These are phyloP conservation scores for Hemistola chrysoprasaria DNA, from an alignment of 2,888 invertebrate species.

Conservation along the genomic window DNA sequence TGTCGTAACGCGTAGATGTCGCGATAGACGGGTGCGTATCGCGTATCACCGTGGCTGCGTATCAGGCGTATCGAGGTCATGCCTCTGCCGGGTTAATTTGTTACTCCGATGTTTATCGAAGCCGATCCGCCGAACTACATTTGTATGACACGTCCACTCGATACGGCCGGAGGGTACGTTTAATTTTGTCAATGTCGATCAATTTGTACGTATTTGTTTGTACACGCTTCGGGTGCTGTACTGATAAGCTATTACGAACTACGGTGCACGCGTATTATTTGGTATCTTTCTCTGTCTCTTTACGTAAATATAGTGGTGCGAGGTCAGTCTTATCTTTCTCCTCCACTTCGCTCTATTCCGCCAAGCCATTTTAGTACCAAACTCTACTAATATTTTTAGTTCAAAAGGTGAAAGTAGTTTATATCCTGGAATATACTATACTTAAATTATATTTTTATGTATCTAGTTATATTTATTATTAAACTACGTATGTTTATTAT, in stretches of 20 bases:
- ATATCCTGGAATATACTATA: no score
- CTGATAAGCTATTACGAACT: slow-evolving; percentile 21
- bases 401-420: no score
- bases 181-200: slow-evolving; percentile 54
- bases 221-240: slow-evolving; percentile 21
- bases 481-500: no score
- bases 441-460: no score
- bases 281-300: no score
- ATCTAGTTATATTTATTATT: no score
- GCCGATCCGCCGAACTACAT: slow-evolving; percentile 47
- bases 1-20: slow-evolving; percentile 60
- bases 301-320: no score
- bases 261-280: slow-evolving; percentile 6
- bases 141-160: slow-evolving; percentile 52
- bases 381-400: no score
- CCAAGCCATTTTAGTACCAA: no score
- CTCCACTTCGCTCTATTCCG: no score
- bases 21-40: slow-evolving; percentile 41
- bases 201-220: slow-evolving; percentile 43
- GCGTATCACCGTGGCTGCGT: slow-evolving; percentile 9
- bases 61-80: slow-evolving; percentile 30
- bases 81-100: slow-evolving; percentile 62
- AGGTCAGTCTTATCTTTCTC: no score
- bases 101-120: slow-evolving; percentile 58
- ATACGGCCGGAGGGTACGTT: slow-evolving; percentile 39